A percentile compares a stretch with the other conserved stretches of the same genome.
phyloP scores from a whole-genome alignment of 2,113 vertebrate genomes.

The human (Homo sapiens) region DNA sequence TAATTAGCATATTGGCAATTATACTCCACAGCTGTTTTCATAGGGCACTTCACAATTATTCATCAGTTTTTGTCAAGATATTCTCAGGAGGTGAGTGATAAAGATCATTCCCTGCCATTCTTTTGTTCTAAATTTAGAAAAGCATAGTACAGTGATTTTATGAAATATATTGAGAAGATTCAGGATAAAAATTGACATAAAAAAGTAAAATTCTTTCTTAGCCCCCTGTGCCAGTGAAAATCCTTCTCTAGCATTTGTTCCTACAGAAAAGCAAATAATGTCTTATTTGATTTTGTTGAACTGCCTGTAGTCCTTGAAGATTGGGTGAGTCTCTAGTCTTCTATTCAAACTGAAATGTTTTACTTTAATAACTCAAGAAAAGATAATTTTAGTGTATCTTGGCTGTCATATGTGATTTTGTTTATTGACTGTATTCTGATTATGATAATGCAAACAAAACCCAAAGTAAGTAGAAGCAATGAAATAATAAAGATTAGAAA shows the following conservation, averaged over 20 bases:
- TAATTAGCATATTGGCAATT: neutral
- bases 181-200: neutral
- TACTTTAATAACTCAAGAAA: neutral
- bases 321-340: neutral
- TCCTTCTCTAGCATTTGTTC: neutral
- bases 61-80: neutral
- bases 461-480: neutral
- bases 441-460: slow-evolving; percentile 20
- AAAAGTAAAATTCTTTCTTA: neutral
- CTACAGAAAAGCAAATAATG: neutral
- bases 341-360: neutral
- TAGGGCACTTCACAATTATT: neutral
- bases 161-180: neutral
- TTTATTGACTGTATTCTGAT: neutral
- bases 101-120: neutral
- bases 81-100: neutral
- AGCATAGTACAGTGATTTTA: neutral
- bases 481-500: neutral
- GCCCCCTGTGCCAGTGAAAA: too few species aligned
- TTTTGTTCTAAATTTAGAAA: neutral
- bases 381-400: neutral
- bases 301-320: neutral
- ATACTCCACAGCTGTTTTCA: neutral
- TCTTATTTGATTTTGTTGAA: neutral
- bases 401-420: neutral